phyloP scores from a whole-genome alignment of 2,797 vertebrate species.

The Falco naumanni region DNA sequence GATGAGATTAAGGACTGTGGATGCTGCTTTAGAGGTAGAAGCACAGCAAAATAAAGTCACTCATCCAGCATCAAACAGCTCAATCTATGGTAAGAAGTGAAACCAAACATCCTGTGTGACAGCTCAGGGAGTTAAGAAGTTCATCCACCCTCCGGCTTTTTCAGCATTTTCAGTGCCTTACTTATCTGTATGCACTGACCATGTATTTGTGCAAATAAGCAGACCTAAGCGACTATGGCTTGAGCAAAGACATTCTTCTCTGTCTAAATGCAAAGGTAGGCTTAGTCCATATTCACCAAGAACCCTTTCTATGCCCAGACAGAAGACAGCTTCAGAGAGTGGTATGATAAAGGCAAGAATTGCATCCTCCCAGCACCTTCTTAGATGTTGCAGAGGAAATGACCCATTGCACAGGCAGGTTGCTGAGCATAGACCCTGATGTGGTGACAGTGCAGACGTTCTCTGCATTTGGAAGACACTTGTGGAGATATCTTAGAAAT shows the following conservation, averaged over 20 bases:
- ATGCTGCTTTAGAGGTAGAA: not conserved
- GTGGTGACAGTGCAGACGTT: not conserved
- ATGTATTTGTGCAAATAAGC: not conserved
- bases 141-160: not conserved
- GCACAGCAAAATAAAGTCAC: not conserved
- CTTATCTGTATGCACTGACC: not conserved
- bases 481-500: not conserved
- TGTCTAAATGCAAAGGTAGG: not conserved
- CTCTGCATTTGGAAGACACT: not conserved
- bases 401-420: not conserved
- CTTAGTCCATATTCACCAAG: not conserved
- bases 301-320: not conserved
- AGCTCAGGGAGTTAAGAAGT: not conserved
- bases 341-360: fast-evolving
- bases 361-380: not conserved
- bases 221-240: not conserved
- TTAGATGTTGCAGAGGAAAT: not conserved
- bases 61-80: not conserved
- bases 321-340: not conserved
- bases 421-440: not conserved
- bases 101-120: not conserved
- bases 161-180: not conserved
- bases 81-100: not conserved
- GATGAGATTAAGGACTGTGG: not conserved
- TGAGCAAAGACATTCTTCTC: not conserved